phyloP scores from a whole-genome alignment of 1,140 invertebrate genomes.

The Pseudomyrmex flavicornis region DNA sequence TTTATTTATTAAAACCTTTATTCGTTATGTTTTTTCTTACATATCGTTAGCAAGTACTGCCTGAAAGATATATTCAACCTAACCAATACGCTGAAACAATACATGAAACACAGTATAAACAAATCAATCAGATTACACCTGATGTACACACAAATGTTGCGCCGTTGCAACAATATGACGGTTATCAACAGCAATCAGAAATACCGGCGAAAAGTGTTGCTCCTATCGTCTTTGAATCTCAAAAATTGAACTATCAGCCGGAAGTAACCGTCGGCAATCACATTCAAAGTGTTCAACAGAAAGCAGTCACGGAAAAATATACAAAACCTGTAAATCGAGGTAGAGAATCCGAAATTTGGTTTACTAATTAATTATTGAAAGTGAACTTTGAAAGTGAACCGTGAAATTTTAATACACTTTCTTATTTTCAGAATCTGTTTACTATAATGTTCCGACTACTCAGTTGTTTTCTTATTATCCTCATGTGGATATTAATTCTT shows the following conservation, averaged over 20 bases:
- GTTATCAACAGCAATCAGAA: slow-evolving; percentile 67
- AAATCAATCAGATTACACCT: slow-evolving; percentile 53
- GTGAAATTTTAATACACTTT: neutral
- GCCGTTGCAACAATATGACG: slow-evolving; percentile 66
- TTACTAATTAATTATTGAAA: slow-evolving; percentile 8
- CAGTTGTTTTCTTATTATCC: slow-evolving; percentile 78
- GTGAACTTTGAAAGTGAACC: too few relatives aligned
- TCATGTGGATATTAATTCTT: slow-evolving; percentile 67
- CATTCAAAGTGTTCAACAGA: slow-evolving; percentile 78
- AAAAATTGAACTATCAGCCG: slow-evolving; percentile 75
- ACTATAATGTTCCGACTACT: slow-evolving; percentile 78
- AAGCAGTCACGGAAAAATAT: slow-evolving; percentile 74
- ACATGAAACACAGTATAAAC: slow-evolving; percentile 55
- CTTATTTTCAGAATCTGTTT: slow-evolving; percentile 73
- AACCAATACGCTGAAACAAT: slow-evolving; percentile 38
- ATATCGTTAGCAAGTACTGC: slow-evolving; percentile 57
- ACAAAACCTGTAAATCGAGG: slow-evolving; percentile 71
- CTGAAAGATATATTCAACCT: slow-evolving; percentile 68
- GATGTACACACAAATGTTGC: slow-evolving; percentile 54
- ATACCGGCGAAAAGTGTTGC: slow-evolving; percentile 51
- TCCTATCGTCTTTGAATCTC: slow-evolving; percentile 67
- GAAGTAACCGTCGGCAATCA: slow-evolving; percentile 79
- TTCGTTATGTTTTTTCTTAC: slow-evolving; percentile 5
- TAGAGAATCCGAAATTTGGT: slow-evolving; percentile 42
- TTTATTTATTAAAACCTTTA: neutral